A percentile compares a stretch with the other conserved stretches of the same genome.
Evolutionary conservation across 2,888 invertebrate genomes (phyloP).

Genomic region (Drosophila rellima): DNA sequence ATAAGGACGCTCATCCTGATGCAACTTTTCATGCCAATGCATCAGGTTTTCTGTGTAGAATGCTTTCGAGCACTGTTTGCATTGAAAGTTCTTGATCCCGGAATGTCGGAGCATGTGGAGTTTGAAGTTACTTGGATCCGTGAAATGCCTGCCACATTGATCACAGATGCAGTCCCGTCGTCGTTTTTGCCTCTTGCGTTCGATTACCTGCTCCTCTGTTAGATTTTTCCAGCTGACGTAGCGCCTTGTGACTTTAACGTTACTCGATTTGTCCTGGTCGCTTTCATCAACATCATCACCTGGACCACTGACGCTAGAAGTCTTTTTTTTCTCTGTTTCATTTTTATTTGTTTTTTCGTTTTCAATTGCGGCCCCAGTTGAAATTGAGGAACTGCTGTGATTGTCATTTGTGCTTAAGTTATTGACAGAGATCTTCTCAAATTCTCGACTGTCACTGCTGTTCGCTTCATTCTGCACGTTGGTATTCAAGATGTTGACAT

Average conservation of each 20-base stretch:
- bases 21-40: constrained; percentile 62
- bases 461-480: constrained; percentile 34
- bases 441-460: constrained; percentile 27
- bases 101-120: constrained; percentile 65
- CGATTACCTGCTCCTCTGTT: constrained; percentile 55
- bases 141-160: constrained; percentile 67
- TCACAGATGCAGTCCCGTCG: constrained; percentile 63
- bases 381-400: not conserved
- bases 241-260: constrained; percentile 21
- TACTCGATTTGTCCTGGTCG: not conserved
- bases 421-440: not conserved
- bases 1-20: constrained; percentile 83
- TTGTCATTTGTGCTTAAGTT: not conserved
- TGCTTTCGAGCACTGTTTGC: constrained; percentile 44
- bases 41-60: constrained; percentile 66
- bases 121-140: constrained; percentile 70
- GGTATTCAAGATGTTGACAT: constrained; percentile 28
- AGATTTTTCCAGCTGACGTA: constrained; percentile 65
- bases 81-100: constrained; percentile 61
- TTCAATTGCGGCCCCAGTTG: not conserved
- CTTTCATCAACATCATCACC: not conserved
- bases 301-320: not conserved
- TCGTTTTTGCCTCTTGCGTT: constrained; percentile 60
- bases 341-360: not conserved
- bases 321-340: not conserved